A percentile compares a stretch with the other conserved stretches of the same genome.
These are phyloP conservation scores for Leucophenga varia DNA, from an alignment of 1,140 invertebrate genomes.

Conservation along the genomic window DNA sequence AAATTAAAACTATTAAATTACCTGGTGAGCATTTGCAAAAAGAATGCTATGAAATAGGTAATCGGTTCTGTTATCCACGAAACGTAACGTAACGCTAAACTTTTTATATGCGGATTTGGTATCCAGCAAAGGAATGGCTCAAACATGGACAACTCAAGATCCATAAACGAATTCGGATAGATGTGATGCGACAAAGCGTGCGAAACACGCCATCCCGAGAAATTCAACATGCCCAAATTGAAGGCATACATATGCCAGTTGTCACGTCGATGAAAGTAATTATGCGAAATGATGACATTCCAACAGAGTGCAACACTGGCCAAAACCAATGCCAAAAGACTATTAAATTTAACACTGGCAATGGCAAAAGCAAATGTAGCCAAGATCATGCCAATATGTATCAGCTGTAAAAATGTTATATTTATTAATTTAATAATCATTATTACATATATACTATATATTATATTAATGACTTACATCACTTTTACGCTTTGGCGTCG, in stretches of 20 bases:
- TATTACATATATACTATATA: not conserved
- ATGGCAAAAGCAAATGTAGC: slow-evolving; percentile 59
- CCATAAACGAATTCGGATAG: slow-evolving; percentile 76
- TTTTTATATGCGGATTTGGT: slow-evolving; percentile 60
- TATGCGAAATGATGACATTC: slow-evolving; percentile 68
- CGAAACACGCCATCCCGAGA: slow-evolving; percentile 73
- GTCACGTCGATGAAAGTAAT: slow-evolving; percentile 79
- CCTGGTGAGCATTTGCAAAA: slow-evolving; percentile 43
- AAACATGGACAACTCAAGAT: slow-evolving; percentile 70
- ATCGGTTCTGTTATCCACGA: slow-evolving; percentile 60
- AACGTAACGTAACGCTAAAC: slow-evolving; percentile 52
- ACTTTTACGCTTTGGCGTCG: slow-evolving; percentile 30
- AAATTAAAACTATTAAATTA: too few relatives aligned
- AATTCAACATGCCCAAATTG: slow-evolving; percentile 66
- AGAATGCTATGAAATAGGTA: slow-evolving; percentile 58
- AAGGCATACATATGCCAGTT: slow-evolving; percentile 83
- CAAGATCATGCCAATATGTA: slow-evolving; percentile 53
- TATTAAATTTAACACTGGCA: slow-evolving; percentile 58
- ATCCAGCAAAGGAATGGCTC: slow-evolving; percentile 74
- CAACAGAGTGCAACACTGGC: slow-evolving; percentile 62
- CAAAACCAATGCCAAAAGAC: slow-evolving; percentile 54
- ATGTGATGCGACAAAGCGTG: slow-evolving; percentile 80
- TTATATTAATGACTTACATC: slow-evolving; percentile 37
- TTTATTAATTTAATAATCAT: slow-evolving; percentile 54
- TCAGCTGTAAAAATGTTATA: slow-evolving; percentile 29